phyloP scores from a whole-genome alignment of 2,888 invertebrate genomes.

The Tipula confusa region DNA sequence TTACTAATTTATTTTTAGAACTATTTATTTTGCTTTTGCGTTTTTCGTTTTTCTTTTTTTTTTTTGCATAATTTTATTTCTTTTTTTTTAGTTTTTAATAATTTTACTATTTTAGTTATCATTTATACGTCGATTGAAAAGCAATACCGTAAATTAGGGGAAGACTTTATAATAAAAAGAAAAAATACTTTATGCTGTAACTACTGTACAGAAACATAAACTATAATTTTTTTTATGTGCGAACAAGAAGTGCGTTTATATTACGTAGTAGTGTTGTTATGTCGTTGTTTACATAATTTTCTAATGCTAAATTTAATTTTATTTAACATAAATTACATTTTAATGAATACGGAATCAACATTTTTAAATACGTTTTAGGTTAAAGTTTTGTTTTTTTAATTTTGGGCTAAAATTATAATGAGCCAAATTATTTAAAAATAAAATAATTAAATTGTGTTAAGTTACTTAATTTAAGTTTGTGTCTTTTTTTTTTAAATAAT shows the following conservation, averaged over 20 bases:
- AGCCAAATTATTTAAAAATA: neutral
- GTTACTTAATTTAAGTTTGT: neutral
- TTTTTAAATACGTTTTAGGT: neutral
- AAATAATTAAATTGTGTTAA: neutral
- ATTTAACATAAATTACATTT: neutral
- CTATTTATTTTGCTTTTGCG: slow-evolving; percentile 5
- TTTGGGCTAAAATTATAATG: neutral
- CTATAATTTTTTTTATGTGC: neutral
- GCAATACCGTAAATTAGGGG: neutral
- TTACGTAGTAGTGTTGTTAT: neutral
- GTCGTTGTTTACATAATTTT: neutral
- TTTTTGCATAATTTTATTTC: neutral
- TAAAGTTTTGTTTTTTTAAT: neutral
- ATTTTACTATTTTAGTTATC: slow-evolving; percentile 13
- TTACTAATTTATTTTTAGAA: slow-evolving; percentile 16
- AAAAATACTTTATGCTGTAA: no score
- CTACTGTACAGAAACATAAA: neutral
- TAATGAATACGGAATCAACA: neutral
- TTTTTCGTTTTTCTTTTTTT: no score
- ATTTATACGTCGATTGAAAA: slow-evolving; percentile 16
- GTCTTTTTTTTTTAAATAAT: neutral
- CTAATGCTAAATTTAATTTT: neutral
- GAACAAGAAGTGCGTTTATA: no score
- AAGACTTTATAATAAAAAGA: no score
- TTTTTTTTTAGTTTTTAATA: neutral